Percentiles rank a stretch among this genome's conserved stretches.
Conservation (phyloP, 2,113 vertebrate genomes). For the Rhegmatorhina hoffmannsi region DNA sequence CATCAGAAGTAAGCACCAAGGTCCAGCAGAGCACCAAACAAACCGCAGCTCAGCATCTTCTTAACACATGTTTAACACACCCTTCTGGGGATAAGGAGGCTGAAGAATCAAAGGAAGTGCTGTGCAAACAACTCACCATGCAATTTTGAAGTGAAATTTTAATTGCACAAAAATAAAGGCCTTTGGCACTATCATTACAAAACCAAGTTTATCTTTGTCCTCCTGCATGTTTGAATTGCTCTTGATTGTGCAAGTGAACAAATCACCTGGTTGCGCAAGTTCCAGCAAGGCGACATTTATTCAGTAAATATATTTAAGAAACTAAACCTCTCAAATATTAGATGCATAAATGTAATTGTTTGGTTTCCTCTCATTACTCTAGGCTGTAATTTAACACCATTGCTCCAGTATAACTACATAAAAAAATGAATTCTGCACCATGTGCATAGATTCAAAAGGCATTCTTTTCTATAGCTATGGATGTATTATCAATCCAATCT, state of each 20-base stretch:
- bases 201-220: constrained; percentile 25
- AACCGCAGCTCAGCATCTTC: neutral
- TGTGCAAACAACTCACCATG: neutral
- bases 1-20: neutral
- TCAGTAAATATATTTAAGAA: neutral
- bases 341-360: neutral
- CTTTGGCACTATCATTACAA: constrained; percentile 34
- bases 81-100: neutral
- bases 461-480: neutral
- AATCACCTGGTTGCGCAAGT: neutral
- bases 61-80: neutral
- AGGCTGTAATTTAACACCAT: neutral
- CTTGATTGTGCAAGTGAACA: constrained; percentile 32
- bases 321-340: neutral
- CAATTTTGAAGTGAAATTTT: neutral
- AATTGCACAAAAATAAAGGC: constrained; percentile 45
- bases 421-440: neutral
- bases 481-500: neutral
- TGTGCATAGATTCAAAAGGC: neutral
- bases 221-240: constrained; percentile 1
- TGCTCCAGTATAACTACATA: neutral
- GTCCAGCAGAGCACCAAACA: neutral
- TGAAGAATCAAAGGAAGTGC: neutral
- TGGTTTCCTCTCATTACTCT: constrained; percentile 4
- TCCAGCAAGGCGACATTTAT: neutral